A percentile compares a stretch with the other conserved stretches of the same genome.
These are phyloP conservation scores for Myiopsitta monachus DNA, from an alignment of 2,113 vertebrate species.

Conservation along the genomic window DNA sequence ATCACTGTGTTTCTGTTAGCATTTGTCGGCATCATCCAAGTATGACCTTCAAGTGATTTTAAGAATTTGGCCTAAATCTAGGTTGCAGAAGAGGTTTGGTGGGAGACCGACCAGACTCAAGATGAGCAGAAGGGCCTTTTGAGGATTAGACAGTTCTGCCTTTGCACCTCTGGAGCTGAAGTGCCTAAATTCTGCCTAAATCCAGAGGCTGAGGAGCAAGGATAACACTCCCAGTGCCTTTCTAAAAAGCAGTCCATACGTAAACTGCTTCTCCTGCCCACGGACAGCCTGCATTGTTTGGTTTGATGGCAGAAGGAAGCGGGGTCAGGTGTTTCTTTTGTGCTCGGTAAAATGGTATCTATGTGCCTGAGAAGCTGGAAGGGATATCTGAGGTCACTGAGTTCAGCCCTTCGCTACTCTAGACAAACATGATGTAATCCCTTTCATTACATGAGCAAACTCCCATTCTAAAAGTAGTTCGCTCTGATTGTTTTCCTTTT, in stretches of 20 bases:
- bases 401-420: slow-evolving; percentile 24
- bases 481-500: slow-evolving; percentile 9
- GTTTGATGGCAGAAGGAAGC: not conserved
- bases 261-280: not conserved
- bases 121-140: not conserved
- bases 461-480: slow-evolving; percentile 15
- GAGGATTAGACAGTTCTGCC: not conserved
- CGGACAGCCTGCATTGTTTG: not conserved
- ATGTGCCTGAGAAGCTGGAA: not conserved
- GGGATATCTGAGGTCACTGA: slow-evolving; percentile 8
- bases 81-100: not conserved
- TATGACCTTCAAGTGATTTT: not conserved
- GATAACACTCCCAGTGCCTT: not conserved
- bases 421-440: slow-evolving; percentile 44
- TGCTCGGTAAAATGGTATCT: slow-evolving; percentile 9
- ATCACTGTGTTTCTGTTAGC: not conserved
- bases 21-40: not conserved
- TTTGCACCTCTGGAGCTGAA: not conserved
- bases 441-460: slow-evolving; percentile 23
- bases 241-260: not conserved
- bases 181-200: not conserved
- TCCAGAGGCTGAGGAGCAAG: not conserved
- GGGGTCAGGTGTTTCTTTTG: slow-evolving; percentile 36
- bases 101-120: not conserved
- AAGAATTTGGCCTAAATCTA: not conserved